Evolutionary conservation across 2,888 invertebrate species (phyloP).

Genomic region (Eupithecia exiguata): DNA sequence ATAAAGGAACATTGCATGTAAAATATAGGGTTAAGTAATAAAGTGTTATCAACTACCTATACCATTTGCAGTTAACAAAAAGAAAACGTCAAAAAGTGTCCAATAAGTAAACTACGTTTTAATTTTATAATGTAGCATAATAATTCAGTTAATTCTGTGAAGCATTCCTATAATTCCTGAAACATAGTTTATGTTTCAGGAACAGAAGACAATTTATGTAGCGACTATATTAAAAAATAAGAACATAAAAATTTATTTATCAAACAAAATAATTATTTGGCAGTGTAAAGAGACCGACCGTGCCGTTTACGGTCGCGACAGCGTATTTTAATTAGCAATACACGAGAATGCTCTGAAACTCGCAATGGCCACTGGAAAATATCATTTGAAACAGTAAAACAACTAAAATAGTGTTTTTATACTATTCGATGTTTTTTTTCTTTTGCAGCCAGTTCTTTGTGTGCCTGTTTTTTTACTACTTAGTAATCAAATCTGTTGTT

Average conservation of each 20-base stretch:
- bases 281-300: slow-evolving; percentile 60
- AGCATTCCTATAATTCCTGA: no score
- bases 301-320: slow-evolving; percentile 68
- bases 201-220: slow-evolving; percentile 1
- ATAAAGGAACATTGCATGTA: neutral
- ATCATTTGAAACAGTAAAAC: slow-evolving; percentile 11
- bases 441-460: no score
- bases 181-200: no score
- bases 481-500: no score
- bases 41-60: no score
- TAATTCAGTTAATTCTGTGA: no score
- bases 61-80: neutral
- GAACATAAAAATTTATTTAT: slow-evolving; percentile 63
- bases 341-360: slow-evolving; percentile 81
- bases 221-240: slow-evolving; percentile 46
- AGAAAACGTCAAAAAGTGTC: neutral
- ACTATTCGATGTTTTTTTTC: no score
- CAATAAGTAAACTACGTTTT: no score
- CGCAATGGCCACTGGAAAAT: slow-evolving; percentile 21
- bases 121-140: no score
- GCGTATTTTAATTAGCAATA: slow-evolving; percentile 83
- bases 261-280: slow-evolving; percentile 65
- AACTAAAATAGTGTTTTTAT: neutral
- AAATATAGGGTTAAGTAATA: neutral
- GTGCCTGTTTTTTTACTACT: no score